A percentile compares a stretch with the other conserved stretches of the same genome.
Conservation (phyloP, 2,888 invertebrate species). For the Eupithecia dodoneata region DNA sequence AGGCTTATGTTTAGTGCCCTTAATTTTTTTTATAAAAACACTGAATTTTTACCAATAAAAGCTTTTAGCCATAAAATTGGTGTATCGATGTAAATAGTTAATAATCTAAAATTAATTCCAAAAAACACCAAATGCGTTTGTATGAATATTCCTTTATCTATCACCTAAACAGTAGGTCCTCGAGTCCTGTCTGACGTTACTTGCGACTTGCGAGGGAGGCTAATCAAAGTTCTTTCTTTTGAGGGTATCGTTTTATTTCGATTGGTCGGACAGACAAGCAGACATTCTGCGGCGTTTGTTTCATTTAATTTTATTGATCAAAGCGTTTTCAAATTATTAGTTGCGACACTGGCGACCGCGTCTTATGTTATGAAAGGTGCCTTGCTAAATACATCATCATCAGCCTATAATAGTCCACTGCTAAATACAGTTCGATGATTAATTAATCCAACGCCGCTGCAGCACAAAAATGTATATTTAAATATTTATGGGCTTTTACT, state of each 20-base stretch:
- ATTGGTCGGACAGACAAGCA: conserved; percentile 19
- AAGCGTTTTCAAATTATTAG: not conserved
- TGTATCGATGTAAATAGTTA: not conserved
- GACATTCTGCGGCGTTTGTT: conserved; percentile 21
- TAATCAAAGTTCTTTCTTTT: conserved; percentile 61
- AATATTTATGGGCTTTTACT: too few species aligned
- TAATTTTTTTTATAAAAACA: not conserved
- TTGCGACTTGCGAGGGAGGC: conserved; percentile 20
- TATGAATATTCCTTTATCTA: not conserved
- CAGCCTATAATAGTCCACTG: too few species aligned
- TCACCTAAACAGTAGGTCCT: conserved; percentile 52
- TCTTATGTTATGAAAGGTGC: not conserved
- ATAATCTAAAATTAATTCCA: not conserved
- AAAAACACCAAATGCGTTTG: not conserved
- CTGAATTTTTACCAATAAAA: too few species aligned
- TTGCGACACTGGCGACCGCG: not conserved
- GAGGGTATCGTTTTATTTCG: conserved; percentile 42
- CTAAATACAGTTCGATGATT: too few species aligned
- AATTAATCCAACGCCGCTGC: too few species aligned
- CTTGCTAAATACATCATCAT: too few species aligned
- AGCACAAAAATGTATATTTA: too few species aligned
- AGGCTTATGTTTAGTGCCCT: too few species aligned
- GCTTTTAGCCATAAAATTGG: not conserved
- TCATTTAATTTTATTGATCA: not conserved
- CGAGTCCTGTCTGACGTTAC: conserved; percentile 47